These are phyloP conservation scores for Murina feae DNA, from an alignment of 2,113 vertebrate species.

Conservation along the genomic window DNA sequence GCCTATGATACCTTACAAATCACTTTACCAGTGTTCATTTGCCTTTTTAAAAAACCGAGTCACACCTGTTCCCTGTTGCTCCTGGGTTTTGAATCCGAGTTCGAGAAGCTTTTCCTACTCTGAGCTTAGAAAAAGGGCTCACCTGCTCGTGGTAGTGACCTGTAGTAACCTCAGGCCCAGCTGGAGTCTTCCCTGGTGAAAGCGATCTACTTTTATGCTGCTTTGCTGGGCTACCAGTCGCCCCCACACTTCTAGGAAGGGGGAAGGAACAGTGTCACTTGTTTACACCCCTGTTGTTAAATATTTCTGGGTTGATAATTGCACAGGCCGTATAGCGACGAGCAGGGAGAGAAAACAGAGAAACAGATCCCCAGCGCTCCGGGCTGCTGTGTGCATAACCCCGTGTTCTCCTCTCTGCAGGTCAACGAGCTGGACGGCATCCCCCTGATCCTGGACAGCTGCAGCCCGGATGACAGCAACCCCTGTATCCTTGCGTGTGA, in stretches of 20 bases:
- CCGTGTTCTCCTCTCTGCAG: slow-evolving; percentile 73
- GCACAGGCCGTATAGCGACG: fast-evolving
- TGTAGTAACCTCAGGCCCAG: no score
- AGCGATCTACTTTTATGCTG: not conserved
- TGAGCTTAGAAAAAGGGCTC: not conserved
- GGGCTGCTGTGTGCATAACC: not conserved
- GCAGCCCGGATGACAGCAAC: slow-evolving; percentile 94
- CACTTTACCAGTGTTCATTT: not conserved
- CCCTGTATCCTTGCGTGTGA: slow-evolving; percentile 93
- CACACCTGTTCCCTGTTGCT: not conserved
- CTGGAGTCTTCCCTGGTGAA: not conserved
- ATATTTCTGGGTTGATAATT: not conserved
- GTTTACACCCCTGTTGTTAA: not conserved
- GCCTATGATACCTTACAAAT: not conserved
- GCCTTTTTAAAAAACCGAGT: not conserved
- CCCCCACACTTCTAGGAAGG: not conserved
- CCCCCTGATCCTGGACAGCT: slow-evolving; percentile 94
- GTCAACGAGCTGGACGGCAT: slow-evolving; percentile 92
- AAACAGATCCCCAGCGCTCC: fast-evolving
- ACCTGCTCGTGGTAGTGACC: not conserved
- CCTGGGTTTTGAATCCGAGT: not conserved
- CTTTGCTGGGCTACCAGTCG: not conserved
- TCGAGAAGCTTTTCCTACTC: not conserved
- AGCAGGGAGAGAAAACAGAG: not conserved
- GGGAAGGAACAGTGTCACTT: not conserved